These are phyloP conservation scores for Pterocles burchelli DNA, from an alignment of 2,113 vertebrate genomes.

Conservation along the genomic window DNA sequence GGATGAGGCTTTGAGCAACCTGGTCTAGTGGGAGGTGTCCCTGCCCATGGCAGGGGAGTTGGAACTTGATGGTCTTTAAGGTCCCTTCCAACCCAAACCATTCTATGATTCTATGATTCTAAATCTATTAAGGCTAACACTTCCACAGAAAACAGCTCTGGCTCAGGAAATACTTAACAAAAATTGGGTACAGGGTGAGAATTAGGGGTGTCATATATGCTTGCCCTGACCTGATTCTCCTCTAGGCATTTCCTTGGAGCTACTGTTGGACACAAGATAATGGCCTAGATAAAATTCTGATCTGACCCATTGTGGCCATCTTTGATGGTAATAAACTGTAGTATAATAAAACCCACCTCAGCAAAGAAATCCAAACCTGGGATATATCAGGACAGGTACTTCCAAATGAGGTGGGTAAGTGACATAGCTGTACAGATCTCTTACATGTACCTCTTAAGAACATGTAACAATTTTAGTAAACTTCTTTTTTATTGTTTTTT, in stretches of 20 bases:
- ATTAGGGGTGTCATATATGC: background rate
- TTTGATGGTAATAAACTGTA: background rate
- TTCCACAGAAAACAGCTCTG: background rate
- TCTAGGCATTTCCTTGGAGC: background rate
- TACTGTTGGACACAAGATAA: background rate
- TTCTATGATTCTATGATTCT: too few species aligned
- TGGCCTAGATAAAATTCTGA: background rate
- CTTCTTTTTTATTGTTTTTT: background rate
- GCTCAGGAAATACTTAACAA: background rate
- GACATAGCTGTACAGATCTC: background rate
- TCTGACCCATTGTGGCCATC: background rate
- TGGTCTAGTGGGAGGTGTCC: too few species aligned
- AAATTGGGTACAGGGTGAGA: background rate
- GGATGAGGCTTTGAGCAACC: too few species aligned
- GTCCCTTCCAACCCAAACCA: too few species aligned
- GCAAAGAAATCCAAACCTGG: background rate
- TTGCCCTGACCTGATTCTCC: background rate
- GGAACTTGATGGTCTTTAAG: too few species aligned
- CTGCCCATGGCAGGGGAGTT: too few species aligned
- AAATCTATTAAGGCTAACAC: background rate
- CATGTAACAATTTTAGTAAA: background rate
- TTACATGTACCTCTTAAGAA: background rate
- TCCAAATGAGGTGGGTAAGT: background rate
- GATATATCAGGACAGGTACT: background rate
- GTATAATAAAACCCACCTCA: background rate